phyloP scores from a whole-genome alignment of 2,797 vertebrate species.

The Clarias laeviceps region DNA sequence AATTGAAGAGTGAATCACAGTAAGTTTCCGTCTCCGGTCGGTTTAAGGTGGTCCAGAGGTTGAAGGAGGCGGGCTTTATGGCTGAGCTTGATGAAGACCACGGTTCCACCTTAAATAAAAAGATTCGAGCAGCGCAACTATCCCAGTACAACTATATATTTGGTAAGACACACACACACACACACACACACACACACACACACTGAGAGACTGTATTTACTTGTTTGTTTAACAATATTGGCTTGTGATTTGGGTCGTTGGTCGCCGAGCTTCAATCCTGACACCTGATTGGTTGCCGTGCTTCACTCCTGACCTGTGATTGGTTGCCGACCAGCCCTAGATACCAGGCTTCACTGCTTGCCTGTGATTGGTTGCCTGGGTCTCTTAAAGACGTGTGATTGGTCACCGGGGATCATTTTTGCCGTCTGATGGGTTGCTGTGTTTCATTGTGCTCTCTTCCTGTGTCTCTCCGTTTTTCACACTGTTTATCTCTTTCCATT shows the following conservation, averaged over 20 bases:
- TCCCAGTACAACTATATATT: slow-evolving; percentile 92
- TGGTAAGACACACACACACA: slow-evolving; percentile 70
- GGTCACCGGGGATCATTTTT: background rate
- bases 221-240: background rate
- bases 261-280: background rate
- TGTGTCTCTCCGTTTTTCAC: background rate
- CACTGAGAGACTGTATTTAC: too few relatives aligned
- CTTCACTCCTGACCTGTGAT: background rate
- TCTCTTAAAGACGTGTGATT: background rate
- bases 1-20: too few relatives aligned
- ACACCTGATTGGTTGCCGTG: background rate
- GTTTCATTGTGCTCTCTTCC: background rate
- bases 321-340: background rate
- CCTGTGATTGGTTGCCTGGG: background rate
- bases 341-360: background rate
- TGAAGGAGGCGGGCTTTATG: slow-evolving; percentile 78
- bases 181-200: background rate
- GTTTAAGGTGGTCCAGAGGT: slow-evolving; percentile 77
- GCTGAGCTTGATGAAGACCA: slow-evolving; percentile 75
- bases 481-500: background rate
- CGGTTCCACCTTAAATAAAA: slow-evolving; percentile 82
- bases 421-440: background rate
- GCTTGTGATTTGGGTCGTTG: background rate
- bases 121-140: slow-evolving; percentile 86
- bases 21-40: background rate